These are phyloP conservation scores for Arenicola marina DNA, from an alignment of 2,888 invertebrate genomes.

Conservation along the genomic window DNA sequence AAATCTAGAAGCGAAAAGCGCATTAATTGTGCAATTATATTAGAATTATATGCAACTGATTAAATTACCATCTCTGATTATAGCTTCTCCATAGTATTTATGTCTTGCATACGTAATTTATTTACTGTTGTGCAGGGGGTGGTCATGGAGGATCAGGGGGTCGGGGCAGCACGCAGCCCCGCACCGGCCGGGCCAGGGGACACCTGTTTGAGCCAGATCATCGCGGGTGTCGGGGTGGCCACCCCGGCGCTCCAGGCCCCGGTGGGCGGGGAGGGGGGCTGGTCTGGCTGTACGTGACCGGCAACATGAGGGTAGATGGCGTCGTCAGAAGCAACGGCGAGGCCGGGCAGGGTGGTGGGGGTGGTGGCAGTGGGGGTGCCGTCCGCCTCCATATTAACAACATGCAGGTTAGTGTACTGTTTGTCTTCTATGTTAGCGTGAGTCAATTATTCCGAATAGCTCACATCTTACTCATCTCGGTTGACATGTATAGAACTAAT, in stretches of 20 bases:
- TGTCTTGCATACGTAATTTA: too few relatives aligned
- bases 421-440: too few relatives aligned
- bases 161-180: conserved; percentile 23
- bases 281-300: conserved; percentile 35
- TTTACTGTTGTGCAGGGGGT: conserved; percentile 43
- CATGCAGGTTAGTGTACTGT: conserved; percentile 31
- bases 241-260: conserved; percentile 5
- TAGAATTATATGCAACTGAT: too few relatives aligned
- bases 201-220: conserved; percentile 37
- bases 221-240: conserved; percentile 42
- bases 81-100: too few relatives aligned
- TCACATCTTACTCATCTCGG: too few relatives aligned
- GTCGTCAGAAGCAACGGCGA: conserved; percentile 38
- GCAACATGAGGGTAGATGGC: conserved; percentile 41
- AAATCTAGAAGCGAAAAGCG: too few relatives aligned
- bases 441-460: too few relatives aligned
- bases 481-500: too few relatives aligned
- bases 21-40: too few relatives aligned
- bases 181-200: conserved; percentile 40
- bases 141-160: conserved; percentile 47
- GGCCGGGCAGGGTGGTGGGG: conserved; percentile 21
- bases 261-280: conserved; percentile 42
- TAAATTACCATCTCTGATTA: too few relatives aligned
- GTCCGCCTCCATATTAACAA: conserved; percentile 22
- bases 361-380: conserved; percentile 43